These are phyloP conservation scores for Chlorodrepanis virens DNA, from an alignment of 2,113 vertebrate species.

Conservation along the genomic window DNA sequence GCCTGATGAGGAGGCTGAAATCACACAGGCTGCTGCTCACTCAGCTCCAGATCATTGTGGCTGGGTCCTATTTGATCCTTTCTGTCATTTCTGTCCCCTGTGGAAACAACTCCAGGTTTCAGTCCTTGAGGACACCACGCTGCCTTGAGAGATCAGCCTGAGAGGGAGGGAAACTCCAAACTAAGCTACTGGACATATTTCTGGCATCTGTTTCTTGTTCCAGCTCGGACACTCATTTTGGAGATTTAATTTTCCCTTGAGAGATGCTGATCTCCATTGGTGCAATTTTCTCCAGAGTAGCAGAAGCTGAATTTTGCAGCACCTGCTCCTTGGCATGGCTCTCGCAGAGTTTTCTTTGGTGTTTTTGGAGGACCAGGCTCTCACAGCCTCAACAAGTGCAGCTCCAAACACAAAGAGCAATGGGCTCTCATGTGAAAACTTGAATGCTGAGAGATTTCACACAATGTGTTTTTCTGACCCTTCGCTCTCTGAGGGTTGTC, in stretches of 20 bases:
- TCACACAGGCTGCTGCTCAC: neutral
- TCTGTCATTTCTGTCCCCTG: neutral
- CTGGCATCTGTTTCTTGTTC: neutral
- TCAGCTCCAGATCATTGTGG: neutral
- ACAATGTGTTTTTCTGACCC: neutral
- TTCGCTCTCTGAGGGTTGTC: neutral
- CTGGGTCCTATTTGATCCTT: neutral
- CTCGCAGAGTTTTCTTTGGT: neutral
- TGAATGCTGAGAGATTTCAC: neutral
- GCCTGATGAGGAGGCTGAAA: neutral
- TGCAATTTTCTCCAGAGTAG: neutral
- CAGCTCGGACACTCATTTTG: neutral
- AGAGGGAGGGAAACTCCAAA: neutral
- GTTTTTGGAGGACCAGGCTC: neutral
- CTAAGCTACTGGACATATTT: neutral
- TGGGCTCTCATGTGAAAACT: neutral
- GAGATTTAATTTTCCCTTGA: neutral
- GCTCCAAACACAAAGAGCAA: neutral
- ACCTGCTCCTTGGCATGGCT: neutral
- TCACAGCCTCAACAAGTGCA: neutral
- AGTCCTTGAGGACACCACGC: accelerated
- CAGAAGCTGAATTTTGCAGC: neutral
- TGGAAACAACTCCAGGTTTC: neutral
- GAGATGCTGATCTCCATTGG: accelerated
- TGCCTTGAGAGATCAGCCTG: neutral